Conservation (phyloP, 2,113 vertebrate genomes). For the Mus pahari region DNA sequence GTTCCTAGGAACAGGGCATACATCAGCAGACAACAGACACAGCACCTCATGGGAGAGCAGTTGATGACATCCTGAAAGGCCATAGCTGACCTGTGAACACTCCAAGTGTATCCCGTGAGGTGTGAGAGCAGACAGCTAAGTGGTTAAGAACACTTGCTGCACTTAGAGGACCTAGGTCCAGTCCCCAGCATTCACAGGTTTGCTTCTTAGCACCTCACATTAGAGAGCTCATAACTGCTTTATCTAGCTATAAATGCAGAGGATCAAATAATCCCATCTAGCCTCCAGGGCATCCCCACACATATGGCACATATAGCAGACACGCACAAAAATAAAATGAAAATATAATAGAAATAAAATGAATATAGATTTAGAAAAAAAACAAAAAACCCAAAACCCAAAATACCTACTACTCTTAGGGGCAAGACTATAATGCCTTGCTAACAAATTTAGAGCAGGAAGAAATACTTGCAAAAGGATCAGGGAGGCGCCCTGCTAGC, state of each 20-base stretch:
- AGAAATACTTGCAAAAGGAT: background rate
- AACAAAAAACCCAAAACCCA: background rate
- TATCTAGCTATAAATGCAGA: too few species aligned
- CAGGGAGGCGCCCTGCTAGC: too few species aligned
- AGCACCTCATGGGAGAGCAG: accelerated
- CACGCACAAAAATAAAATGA: background rate
- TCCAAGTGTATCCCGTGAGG: background rate
- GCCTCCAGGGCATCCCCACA: background rate
- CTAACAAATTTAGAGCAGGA: background rate
- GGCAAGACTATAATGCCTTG: background rate
- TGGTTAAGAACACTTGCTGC: background rate
- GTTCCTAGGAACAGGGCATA: slow-evolving; percentile 86
- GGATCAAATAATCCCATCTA: background rate
- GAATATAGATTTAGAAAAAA: background rate
- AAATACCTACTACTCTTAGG: background rate
- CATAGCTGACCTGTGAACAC: background rate
- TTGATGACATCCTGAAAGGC: background rate
- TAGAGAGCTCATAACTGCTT: background rate
- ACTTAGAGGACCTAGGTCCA: background rate
- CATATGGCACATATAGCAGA: background rate
- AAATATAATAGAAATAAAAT: background rate
- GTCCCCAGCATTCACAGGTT: background rate
- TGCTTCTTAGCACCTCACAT: background rate
- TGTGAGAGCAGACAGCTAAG: background rate
- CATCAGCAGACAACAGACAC: background rate